Base-by-base conservation (phyloP, 2,888 invertebrate species). In the Venusia cambrica region DNA sequence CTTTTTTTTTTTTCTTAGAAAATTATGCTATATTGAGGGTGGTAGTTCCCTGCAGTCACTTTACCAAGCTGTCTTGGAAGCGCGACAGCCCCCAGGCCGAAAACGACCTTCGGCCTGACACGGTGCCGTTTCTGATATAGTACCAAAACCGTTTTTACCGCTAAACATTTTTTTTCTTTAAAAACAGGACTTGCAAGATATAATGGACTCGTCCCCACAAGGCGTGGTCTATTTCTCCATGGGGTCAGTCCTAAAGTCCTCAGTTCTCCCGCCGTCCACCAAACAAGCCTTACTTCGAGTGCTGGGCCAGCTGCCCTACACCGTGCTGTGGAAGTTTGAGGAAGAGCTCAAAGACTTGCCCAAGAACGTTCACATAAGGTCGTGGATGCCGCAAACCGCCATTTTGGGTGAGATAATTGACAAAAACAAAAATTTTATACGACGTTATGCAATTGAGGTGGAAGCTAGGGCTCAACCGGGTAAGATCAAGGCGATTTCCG, bases 381-480 rank as follows among this genome's bases (percentile, higher is more conserved):
- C 78, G 1, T 90, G 89, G 89, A 58, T 88, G 52, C 89, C 89
- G 0, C 90, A 89, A 45, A 58, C 80, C 7, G 85, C 88, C 45
- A 68, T 89, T 16, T 60, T 89, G 4, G 83, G 89, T 88, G 41
- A 47, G 52, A n/a, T n/a, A n/a, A n/a, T n/a, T n/a, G n/a, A n/a
- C n/a, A n/a, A n/a, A n/a, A n/a, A n/a, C n/a, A n/a, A n/a, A n/a
- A n/a, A n/a, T n/a, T n/a, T n/a, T n/a, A n/a, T n/a, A n/a, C n/a
- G n/a, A n/a, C n/a, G n/a, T n/a, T n/a, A n/a, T n/a, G n/a, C n/a
- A n/a, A n/a, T n/a, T n/a, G n/a, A n/a, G n/a, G n/a, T n/a, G n/a
- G n/a, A n/a, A n/a, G n/a, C n/a, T n/a, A n/a, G n/a, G n/a, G n/a
- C n/a, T n/a, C n/a, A n/a, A n/a, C n/a, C n/a, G n/a, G n/a, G n/a